A percentile compares a stretch with the other conserved stretches of the same genome.
Evolutionary conservation across 2,888 invertebrate species (phyloP).

Genomic region (Mylabris sibirica): DNA sequence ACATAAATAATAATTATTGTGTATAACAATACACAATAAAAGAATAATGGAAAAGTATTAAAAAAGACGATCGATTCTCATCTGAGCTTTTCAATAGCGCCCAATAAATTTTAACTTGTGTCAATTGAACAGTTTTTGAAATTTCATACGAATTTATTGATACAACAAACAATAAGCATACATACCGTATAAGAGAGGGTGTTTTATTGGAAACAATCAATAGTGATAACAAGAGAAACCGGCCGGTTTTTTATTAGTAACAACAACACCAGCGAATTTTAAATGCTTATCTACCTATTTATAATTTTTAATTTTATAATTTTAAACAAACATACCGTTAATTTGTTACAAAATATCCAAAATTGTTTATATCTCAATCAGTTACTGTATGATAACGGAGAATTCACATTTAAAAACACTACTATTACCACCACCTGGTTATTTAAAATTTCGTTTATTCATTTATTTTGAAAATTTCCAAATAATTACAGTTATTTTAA

Average conservation of each 20-base stretch:
- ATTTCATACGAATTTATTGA: neutral
- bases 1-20: neutral
- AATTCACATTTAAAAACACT: neutral
- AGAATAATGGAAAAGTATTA: neutral
- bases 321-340: neutral
- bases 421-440: neutral
- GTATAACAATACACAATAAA: too few species aligned
- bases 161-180: neutral
- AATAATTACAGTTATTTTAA: constrained; percentile 10
- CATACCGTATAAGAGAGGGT: neutral
- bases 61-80: neutral
- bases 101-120: too few species aligned
- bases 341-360: constrained; percentile 6
- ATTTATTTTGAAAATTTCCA: neutral
- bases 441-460: neutral
- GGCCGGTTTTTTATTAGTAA: neutral
- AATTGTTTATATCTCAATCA: neutral
- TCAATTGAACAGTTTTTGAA: too few species aligned
- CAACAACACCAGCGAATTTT: neutral
- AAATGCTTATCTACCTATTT: neutral
- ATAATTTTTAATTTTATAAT: neutral
- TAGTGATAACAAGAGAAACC: neutral
- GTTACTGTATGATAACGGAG: neutral
- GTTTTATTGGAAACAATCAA: neutral
- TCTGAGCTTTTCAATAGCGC: neutral